Percentiles rank a stretch among this genome's conserved stretches.
phyloP scores from a whole-genome alignment of 2,888 invertebrate genomes.

The Caradrina kadenii region DNA sequence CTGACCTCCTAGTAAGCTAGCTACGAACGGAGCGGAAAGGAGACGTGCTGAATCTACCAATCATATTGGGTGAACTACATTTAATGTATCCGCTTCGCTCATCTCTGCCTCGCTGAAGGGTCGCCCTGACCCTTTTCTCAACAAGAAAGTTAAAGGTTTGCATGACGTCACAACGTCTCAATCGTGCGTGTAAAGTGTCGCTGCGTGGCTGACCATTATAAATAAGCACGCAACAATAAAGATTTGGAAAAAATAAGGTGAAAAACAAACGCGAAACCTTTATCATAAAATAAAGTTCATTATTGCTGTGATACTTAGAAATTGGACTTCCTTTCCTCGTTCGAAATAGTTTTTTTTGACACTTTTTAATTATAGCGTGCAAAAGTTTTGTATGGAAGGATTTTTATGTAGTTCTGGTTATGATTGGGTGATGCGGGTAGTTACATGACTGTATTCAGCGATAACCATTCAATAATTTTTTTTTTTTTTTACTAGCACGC shows the following conservation, averaged over 20 bases:
- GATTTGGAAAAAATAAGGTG: conserved; percentile 1
- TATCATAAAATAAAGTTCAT: conserved; percentile 14
- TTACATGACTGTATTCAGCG: no score
- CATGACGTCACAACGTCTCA: conserved; percentile 27
- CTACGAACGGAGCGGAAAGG: no score
- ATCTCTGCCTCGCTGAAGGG: background rate
- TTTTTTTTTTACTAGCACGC: no score
- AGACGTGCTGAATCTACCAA: no score
- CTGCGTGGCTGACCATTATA: conserved; percentile 43
- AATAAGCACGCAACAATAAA: conserved; percentile 27
- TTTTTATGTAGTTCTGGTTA: background rate
- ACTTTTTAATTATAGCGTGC: background rate
- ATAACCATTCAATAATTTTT: no score
- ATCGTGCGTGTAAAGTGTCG: conserved; percentile 44
- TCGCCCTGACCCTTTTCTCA: background rate
- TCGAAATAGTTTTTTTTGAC: background rate
- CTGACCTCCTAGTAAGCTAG: no score
- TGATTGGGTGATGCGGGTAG: no score
- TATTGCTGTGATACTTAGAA: conserved; percentile 9
- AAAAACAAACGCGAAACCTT: conserved; percentile 16
- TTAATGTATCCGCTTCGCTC: no score
- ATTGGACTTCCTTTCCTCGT: conserved; percentile 7
- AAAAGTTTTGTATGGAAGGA: background rate
- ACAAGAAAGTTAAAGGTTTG: background rate
- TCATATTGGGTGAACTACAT: no score